These are phyloP conservation scores for Drosophila micromelanica DNA, from an alignment of 1,140 invertebrate genomes.

Conservation along the genomic window DNA sequence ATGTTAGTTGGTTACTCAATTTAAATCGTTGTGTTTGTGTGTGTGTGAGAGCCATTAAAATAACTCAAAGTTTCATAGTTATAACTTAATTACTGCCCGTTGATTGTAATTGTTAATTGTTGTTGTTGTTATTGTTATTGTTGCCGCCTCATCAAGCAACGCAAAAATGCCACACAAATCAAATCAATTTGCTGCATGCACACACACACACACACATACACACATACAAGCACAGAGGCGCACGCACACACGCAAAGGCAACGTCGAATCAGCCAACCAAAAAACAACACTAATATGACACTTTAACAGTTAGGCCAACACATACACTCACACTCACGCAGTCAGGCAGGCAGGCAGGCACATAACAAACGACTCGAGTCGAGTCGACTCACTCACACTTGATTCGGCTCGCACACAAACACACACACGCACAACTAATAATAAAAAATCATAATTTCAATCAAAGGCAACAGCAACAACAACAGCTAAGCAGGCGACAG, in stretches of 20 bases:
- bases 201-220: constrained; percentile 26
- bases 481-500: constrained; percentile 25
- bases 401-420: constrained; percentile 38
- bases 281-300: constrained; percentile 82
- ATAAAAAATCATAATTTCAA: constrained; percentile 83
- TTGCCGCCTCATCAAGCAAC: constrained; percentile 58
- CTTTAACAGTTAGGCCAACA: constrained; percentile 77
- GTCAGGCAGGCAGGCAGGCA: constrained; percentile 40
- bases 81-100: constrained; percentile 51
- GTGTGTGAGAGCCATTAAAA: neutral
- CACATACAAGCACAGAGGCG: constrained; percentile 8
- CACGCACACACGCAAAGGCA: constrained; percentile 14
- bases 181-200: constrained; percentile 74
- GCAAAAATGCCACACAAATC: constrained; percentile 70
- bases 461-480: constrained; percentile 66
- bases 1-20: neutral
- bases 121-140: constrained; percentile 18
- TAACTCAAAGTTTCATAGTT: constrained; percentile 39
- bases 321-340: constrained; percentile 36
- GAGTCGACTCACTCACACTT: constrained; percentile 39
- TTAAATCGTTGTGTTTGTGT: neutral
- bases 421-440: constrained; percentile 70
- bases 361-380: constrained; percentile 26
- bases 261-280: constrained; percentile 73
- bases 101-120: constrained; percentile 45